Evolutionary conservation across 1,140 invertebrate genomes (phyloP).

Genomic region (Bactericera cockerelli): DNA sequence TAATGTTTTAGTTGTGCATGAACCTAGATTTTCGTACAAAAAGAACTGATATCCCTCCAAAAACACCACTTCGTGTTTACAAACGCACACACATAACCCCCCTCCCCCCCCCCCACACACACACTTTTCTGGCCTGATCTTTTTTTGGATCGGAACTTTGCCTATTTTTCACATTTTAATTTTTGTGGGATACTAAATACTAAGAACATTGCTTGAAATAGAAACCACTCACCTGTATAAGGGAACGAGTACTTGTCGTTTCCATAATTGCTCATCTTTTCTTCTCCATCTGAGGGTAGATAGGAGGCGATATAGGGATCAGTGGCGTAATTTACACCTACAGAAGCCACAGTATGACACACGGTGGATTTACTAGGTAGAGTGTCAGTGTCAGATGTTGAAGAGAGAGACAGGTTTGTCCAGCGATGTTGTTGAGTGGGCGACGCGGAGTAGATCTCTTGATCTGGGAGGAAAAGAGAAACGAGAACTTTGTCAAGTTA

Average conservation of each 20-base stretch:
- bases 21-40: too few species aligned
- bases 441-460: not conserved
- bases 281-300: conserved; percentile 15
- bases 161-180: too few species aligned
- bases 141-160: too few species aligned
- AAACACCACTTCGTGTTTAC: too few species aligned
- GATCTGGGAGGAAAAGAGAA: not conserved
- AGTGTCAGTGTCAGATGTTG: conserved; percentile 11
- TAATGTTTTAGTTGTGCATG: too few species aligned
- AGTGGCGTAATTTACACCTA: not conserved
- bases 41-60: too few species aligned
- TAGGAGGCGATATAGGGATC: not conserved
- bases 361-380: conserved; percentile 7
- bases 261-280: conserved; percentile 13
- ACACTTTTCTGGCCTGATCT: too few species aligned
- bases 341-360: not conserved
- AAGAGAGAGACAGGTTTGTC: not conserved
- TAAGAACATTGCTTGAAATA: too few species aligned
- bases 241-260: conserved; percentile 31
- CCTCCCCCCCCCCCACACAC: too few species aligned
- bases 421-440: conserved; percentile 4
- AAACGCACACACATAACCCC: too few species aligned
- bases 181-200: too few species aligned
- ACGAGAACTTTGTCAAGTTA: not conserved
- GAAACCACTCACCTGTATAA: conserved; percentile 31